Base-by-base conservation (phyloP, 2,888 invertebrate genomes). In the Synergus laeviventris region DNA sequence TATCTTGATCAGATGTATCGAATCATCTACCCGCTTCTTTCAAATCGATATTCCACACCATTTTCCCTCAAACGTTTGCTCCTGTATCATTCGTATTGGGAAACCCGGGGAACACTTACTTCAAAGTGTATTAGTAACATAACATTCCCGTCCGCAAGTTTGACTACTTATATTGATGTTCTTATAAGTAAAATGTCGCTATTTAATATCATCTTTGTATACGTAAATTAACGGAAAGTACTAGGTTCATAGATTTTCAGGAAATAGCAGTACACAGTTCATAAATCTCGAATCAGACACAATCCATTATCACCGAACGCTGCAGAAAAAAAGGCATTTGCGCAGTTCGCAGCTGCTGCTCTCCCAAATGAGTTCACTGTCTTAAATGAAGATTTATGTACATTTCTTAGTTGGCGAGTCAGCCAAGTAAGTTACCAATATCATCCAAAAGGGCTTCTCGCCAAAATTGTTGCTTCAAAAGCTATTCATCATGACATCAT, bases 381-480 rank as follows among this genome's bases (percentile, higher is more conserved):
- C 70, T 70, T 70, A 49, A 70, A 70, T 70, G 49, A 70, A 49
- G 49, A 70, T 70, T 70, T 54, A 70, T 70, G 49, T 49, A 45
- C 49, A 70, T 70, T 70, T 70, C 49, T 45, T 70, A 70, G 24
- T 70, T 70, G 70, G 49, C 70, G 45, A 70, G 31, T 49, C 49
- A 49, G 70, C 70, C 70, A 70, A 70, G 45, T 70, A 70, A 70
- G 45, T 70, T 70, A 70, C 70, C 31, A 36, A 11, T 45, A 49
- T 70, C 45, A 70, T 49, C n/a, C 70, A 45, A 49, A 31, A 49
- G 76, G 78, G 75, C 76, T 78, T 73, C 73, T 31, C 66, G 76
- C 81, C 79, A 79, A 81, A 79, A 78, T 81, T 81, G 81, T 79
- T 81, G 81, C 79, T 79, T 76, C 77, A 77, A 36, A 74, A 76